Evolutionary conservation across 1,140 invertebrate species (phyloP), one percentile per base, ranked within the genome.

Genomic region (Drosophila murphyi): DNA sequence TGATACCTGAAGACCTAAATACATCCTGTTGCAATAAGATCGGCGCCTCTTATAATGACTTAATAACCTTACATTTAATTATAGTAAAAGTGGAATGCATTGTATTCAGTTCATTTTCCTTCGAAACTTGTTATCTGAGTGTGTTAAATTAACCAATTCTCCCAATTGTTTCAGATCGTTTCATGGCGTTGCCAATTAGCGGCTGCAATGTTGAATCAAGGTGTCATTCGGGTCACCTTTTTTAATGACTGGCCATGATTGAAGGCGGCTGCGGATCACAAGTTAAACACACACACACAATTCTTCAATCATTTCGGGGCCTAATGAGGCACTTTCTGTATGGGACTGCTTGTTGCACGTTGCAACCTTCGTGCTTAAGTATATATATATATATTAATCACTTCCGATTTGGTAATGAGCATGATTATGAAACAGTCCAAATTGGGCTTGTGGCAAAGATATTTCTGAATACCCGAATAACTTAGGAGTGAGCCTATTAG

Each of bases 151-250:
- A 68, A 80, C 85, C 83, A 61, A 71, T 77, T 82, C 71, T 48
- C 56, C 43, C 48, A 20, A 20, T 39, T 41, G 50, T 39, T 48
- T 60, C 29, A 31, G 10, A 54, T 39, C 61, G 50, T 54, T 60
- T 72, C 39, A 12, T 12, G 12, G 12, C 12, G 60, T 47, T 69
- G 60, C 63, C 75, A 61, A 60, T 86, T 86, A 76, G 73, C 73
- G 73, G 73, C 61, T 72, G 55, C 68, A 31, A 37, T 52, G 29
- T 54, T 63, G 59, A 41, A 28, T 10, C 12, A 62, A 88, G 83
- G 83, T 88, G 83, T 88, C 80, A 89, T 89, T 72, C 32, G 77
- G 65, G 78, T 77, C 83, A 89, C 85, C 85, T 89, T 60, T 81
- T 81, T 76, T 80, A 70, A 88, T 89, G 83, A 88, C 83, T 82